Evolutionary conservation across 2,113 vertebrate species (phyloP), one percentile per base, ranked within the genome.

Genomic region (Herpetotheres cachinnans): DNA sequence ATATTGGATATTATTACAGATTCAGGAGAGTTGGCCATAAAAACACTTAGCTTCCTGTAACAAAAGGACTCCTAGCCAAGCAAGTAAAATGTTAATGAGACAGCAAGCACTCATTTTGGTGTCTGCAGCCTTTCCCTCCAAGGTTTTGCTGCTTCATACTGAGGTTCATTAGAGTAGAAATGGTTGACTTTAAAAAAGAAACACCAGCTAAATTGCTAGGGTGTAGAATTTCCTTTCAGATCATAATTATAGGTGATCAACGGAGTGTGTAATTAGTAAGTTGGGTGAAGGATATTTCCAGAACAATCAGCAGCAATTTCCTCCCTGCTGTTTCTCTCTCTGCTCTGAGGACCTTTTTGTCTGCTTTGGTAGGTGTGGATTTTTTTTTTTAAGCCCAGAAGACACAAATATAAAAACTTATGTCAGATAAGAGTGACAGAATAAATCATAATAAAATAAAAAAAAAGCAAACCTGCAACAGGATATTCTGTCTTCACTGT

Each of bases 21-120:
- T 93, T 93, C 91, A 93, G 95, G 91, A 90, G 89, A 94, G 78
- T 4, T 88, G 89, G 89, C 96, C 78, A 88, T 96, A 91, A 97
- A 97, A 97, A 86, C 95, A 96, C 93, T 96, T 97, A 94, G 91
- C 89, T 97, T 97, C 91, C 95, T 95, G 94, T 95, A 96, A 96
- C 95, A 93, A 93, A 93, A 83, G 86, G 83, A 89, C 89, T 94
- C 71, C 74, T 94, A 66, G 91, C 95, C 95, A 95, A 94, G 91
- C 82, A 95, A 95, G 95, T 92, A 95, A 97, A 96, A 95, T 92
- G 89, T 91, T 94, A 95, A 95, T 96, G 95, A 97, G 95, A 88
- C 91, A 95, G 94, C 85, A 87, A 92, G 83, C 82, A 69, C 83
- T 97, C 86, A 95, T 97, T 94, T 96, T 95, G 24, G 2, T 73